Conservation (phyloP, 2,113 vertebrate genomes). For the Paradoxurus hermaphroditus region DNA sequence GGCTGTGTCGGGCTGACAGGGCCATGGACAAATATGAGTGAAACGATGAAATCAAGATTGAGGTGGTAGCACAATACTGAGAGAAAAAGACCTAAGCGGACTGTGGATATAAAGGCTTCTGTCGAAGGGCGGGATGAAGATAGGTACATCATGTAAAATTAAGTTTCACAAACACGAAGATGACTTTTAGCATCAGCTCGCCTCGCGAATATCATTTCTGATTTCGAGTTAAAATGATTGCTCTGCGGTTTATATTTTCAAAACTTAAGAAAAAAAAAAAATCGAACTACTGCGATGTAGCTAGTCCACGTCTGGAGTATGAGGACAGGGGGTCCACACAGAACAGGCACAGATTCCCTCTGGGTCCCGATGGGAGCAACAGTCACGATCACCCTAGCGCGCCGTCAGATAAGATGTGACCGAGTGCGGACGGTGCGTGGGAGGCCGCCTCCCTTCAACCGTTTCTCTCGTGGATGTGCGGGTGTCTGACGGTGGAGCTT, state of each 20-base stretch:
- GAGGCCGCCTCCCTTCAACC: rapidly evolving
- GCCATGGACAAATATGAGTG: neutral
- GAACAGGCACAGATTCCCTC: neutral
- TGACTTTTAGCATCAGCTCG: neutral
- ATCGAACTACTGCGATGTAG: neutral
- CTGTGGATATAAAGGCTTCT: neutral
- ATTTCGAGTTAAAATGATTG: neutral
- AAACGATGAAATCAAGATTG: neutral
- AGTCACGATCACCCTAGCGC: neutral
- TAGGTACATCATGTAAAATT: neutral
- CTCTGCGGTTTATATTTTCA: neutral
- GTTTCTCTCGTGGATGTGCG: neutral
- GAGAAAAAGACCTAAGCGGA: neutral
- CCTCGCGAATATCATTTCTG: neutral
- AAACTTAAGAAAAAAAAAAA: neutral
- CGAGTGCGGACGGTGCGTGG: too few relatives aligned
- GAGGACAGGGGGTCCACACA: neutral
- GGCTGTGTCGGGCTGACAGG: neutral
- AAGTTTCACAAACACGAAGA: neutral
- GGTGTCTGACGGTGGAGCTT: neutral
- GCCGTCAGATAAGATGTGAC: rapidly evolving
- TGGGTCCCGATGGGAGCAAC: rapidly evolving
- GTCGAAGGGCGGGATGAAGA: neutral
- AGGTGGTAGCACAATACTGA: neutral
- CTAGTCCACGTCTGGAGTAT: neutral